These are phyloP conservation scores for Coptotermes formosanus DNA, from an alignment of 1,140 invertebrate genomes.

Conservation along the genomic window DNA sequence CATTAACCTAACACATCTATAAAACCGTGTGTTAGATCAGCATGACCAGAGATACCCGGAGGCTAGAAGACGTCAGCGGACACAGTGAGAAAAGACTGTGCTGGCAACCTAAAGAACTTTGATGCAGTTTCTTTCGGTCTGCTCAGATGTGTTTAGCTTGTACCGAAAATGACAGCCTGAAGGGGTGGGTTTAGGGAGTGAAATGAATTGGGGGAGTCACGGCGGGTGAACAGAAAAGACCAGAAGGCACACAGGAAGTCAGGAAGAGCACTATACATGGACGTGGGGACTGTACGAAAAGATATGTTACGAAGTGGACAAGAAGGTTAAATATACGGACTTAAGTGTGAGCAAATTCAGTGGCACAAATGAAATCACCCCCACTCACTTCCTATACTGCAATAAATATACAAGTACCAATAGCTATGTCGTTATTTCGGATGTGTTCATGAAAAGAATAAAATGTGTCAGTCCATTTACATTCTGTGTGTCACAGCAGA, in stretches of 20 bases:
- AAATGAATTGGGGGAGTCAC: neutral
- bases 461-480: neutral
- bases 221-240: neutral
- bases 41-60: neutral
- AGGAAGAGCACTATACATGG: neutral
- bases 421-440: neutral
- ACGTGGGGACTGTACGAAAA: neutral
- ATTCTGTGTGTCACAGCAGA: neutral
- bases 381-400: neutral
- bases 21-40: too few species aligned
- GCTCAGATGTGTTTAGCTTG: slow-evolving; percentile 10
- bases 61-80: neutral
- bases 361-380: neutral
- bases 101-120: neutral
- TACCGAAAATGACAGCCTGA: neutral
- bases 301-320: neutral
- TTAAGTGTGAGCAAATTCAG: neutral
- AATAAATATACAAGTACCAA: slow-evolving; percentile 1
- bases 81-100: neutral
- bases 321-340: neutral
- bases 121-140: neutral
- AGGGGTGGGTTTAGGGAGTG: neutral
- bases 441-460: too few species aligned
- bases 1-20: too few species aligned
- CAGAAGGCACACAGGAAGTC: slow-evolving; percentile 17